Conservation (phyloP, 2,113 vertebrate species). For the Athene noctua region DNA sequence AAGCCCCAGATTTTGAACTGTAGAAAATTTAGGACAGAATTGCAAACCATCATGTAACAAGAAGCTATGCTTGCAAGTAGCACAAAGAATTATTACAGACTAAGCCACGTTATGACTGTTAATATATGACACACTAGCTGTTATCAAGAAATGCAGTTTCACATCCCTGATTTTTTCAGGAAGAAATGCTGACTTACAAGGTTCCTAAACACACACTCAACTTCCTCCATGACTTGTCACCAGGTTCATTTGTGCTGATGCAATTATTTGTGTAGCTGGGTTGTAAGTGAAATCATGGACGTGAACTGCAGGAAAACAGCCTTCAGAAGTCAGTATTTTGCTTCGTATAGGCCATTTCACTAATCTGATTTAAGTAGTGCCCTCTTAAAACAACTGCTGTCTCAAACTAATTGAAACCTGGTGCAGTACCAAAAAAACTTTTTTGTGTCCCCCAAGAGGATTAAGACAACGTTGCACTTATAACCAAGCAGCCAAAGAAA, state of each 20-base stretch:
- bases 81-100: not conserved
- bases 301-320: not conserved
- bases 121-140: not conserved
- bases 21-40: not conserved
- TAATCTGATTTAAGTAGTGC: not conserved
- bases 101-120: not conserved
- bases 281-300: not conserved
- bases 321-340: not conserved
- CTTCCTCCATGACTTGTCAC: not conserved
- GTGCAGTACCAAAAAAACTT: not conserved
- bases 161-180: not conserved
- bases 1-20: not conserved
- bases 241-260: not conserved
- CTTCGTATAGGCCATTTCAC: not conserved
- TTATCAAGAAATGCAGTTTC: not conserved
- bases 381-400: not conserved
- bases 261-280: not conserved
- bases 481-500: not conserved
- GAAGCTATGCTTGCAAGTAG: not conserved
- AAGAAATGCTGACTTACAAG: not conserved
- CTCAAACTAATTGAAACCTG: not conserved
- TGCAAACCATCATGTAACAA: not conserved
- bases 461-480: not conserved
- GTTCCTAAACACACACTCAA: not conserved
- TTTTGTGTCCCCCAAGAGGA: not conserved